These are phyloP conservation scores for Pedionomus torquatus DNA, from an alignment of 2,113 vertebrate species.

Conservation along the genomic window DNA sequence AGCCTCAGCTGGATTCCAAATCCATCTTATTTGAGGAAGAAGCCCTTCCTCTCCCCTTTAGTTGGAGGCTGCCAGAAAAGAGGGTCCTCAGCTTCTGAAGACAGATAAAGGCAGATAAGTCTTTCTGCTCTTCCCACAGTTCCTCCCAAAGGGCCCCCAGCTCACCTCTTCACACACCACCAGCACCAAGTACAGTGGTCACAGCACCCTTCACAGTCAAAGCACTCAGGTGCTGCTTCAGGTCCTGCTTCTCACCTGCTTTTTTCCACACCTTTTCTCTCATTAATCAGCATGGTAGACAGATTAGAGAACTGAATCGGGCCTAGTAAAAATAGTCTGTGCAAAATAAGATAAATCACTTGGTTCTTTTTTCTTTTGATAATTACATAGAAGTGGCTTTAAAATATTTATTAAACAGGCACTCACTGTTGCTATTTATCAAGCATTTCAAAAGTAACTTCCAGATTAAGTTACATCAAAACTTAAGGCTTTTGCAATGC, in stretches of 20 bases:
- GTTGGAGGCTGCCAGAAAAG: background rate
- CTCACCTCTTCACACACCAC: background rate
- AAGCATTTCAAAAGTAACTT: background rate
- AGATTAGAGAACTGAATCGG: background rate
- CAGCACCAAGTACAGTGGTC: background rate
- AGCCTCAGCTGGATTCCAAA: background rate
- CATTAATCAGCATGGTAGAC: background rate
- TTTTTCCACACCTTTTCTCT: background rate
- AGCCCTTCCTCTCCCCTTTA: background rate
- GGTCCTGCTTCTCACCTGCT: background rate
- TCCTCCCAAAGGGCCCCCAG: background rate
- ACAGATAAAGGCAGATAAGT: background rate
- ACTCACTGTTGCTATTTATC: background rate
- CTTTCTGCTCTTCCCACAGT: background rate
- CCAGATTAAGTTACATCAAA: background rate
- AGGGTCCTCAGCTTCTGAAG: background rate
- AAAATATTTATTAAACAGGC: background rate
- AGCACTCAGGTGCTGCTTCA: background rate
- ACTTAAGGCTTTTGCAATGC: background rate
- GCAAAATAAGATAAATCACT: too few species aligned
- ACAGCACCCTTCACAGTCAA: background rate
- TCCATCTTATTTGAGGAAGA: background rate
- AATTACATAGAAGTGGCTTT: background rate
- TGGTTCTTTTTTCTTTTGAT: background rate
- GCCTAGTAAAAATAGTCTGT: too few species aligned